phyloP scores from a whole-genome alignment of 2,888 invertebrate species.

The Alviniconcha strummeri region DNA sequence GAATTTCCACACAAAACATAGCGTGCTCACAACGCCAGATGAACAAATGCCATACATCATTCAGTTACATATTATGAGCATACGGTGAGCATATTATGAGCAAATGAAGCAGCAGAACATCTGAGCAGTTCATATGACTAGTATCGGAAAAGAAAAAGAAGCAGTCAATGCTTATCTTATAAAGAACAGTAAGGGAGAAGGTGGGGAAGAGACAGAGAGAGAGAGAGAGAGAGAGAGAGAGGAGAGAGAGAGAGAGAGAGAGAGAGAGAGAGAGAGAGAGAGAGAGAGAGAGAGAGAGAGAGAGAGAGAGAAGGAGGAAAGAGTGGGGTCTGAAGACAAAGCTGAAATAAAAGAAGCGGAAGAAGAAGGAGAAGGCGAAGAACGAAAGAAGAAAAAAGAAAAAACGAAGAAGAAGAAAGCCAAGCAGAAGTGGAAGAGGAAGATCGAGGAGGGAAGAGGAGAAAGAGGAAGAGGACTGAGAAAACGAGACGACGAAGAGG shows the following conservation, averaged over 20 bases:
- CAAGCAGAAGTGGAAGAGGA: neutral
- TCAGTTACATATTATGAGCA: too few species aligned
- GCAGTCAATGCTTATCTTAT: too few species aligned
- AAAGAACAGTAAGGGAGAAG: neutral
- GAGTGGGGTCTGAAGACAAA: neutral
- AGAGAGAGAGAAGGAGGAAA: neutral
- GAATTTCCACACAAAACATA: too few species aligned
- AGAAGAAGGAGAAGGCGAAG: neutral
- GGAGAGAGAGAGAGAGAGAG: neutral
- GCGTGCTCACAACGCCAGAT: too few species aligned
- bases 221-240: constrained; percentile 6
- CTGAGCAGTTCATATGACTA: too few species aligned
- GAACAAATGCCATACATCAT: too few species aligned
- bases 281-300: constrained; percentile 6
- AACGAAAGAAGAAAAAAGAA: neutral
- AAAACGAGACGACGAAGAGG: too few species aligned
- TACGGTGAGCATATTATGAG: too few species aligned
- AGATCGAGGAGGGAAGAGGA: neutral
- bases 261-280: constrained; percentile 13
- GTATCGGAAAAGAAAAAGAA: too few species aligned
- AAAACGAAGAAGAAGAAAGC: neutral
- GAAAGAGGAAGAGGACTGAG: neutral
- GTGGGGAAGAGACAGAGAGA: neutral
- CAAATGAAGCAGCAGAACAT: neutral
- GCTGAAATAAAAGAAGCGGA: neutral